Conservation (phyloP, 2,797 vertebrate genomes). For the Acipenser oxyrinchus region DNA sequence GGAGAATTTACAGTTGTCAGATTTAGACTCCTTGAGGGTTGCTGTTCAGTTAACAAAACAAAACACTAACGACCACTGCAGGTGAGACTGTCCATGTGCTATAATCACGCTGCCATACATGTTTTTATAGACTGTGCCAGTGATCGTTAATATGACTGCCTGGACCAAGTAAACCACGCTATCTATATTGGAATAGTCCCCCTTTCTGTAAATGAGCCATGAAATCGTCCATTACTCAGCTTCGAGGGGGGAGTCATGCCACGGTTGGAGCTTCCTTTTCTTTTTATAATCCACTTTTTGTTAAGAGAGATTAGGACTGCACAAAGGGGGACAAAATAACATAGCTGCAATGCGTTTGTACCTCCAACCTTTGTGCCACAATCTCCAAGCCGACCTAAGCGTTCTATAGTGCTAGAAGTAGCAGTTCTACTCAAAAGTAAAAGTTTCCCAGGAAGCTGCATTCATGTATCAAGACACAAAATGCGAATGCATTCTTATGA, state of each 20-base stretch:
- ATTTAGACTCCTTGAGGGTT: no score
- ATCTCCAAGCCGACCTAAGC: constrained; percentile 8
- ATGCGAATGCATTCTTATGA: background rate
- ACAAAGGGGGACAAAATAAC: constrained; percentile 9
- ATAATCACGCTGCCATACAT: no score
- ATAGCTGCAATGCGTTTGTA: constrained; percentile 5
- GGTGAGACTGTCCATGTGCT: no score
- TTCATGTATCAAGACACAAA: constrained; percentile 8
- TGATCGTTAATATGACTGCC: no score
- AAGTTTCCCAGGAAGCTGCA: constrained; percentile 7
- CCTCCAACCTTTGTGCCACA: constrained; percentile 8
- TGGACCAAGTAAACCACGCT: constrained; percentile 44
- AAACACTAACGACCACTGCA: no score
- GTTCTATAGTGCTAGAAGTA: background rate
- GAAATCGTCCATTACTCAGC: constrained; percentile 57
- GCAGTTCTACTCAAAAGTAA: background rate
- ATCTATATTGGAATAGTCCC: constrained; percentile 46
- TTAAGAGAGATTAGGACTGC: constrained; percentile 39
- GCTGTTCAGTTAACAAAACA: no score
- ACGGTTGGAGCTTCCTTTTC: constrained; percentile 59
- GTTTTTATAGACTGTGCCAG: no score
- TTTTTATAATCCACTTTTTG: constrained; percentile 49
- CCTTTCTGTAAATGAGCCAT: constrained; percentile 57
- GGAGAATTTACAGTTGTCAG: no score
- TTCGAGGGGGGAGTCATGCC: constrained; percentile 37